These are phyloP conservation scores for Ramphastos sulfuratus DNA, from an alignment of 2,113 vertebrate genomes.

Conservation along the genomic window DNA sequence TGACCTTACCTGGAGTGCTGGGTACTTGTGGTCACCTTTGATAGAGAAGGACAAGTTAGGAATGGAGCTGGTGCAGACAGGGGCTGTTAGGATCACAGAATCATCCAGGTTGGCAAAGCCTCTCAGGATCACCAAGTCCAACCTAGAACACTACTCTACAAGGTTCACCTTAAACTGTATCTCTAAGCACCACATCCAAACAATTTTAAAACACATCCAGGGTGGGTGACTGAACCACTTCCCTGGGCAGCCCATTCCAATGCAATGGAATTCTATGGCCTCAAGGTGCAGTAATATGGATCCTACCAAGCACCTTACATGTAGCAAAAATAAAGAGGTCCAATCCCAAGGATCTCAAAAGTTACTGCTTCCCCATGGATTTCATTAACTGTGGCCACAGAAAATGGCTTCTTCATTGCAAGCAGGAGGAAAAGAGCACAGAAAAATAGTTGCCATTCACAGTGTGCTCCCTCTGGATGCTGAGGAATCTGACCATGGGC, in stretches of 20 bases:
- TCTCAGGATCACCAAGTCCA: too few species aligned
- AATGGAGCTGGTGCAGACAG: too few species aligned
- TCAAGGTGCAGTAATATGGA: not conserved
- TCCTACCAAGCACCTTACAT: not conserved
- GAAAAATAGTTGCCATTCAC: constrained; percentile 51
- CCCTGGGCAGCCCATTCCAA: not conserved
- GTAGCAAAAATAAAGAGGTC: not conserved
- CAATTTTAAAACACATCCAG: too few species aligned
- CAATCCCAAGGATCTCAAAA: not conserved
- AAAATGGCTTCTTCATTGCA: not conserved
- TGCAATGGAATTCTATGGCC: not conserved
- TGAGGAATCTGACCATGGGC: constrained; percentile 35
- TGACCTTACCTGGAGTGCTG: not conserved
- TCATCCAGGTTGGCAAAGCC: too few species aligned
- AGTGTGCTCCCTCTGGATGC: constrained; percentile 27
- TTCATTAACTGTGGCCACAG: not conserved
- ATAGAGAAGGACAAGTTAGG: not conserved
- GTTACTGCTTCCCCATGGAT: not conserved
- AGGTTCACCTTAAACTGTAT: too few species aligned
- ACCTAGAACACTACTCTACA: too few species aligned
- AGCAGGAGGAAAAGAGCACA: constrained; percentile 6
- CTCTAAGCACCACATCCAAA: too few species aligned
- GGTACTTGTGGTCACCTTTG: not conserved
- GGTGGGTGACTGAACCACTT: too few species aligned
- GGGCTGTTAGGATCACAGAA: too few species aligned